These are phyloP conservation scores for Darevskia nairensis DNA, from an alignment of 2,797 vertebrate species.

Conservation along the genomic window DNA sequence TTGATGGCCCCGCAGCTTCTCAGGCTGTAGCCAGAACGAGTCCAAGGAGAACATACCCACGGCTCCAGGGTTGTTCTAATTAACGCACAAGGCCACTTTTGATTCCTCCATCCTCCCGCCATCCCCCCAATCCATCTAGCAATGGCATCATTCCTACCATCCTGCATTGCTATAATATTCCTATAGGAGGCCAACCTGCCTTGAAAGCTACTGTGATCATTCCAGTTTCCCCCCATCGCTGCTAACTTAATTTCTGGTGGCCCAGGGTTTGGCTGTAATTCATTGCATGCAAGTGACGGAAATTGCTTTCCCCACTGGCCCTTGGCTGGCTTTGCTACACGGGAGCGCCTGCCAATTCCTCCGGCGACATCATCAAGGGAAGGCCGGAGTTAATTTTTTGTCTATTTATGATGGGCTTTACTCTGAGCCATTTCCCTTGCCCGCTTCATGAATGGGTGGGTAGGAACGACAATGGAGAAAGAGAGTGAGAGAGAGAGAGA, in stretches of 20 bases:
- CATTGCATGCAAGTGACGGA: background rate
- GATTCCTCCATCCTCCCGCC: background rate
- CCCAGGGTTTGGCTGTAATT: constrained; percentile 13
- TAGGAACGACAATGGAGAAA: background rate
- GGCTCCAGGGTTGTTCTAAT: background rate
- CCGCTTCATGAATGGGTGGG: constrained; percentile 24
- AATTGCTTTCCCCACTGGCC: background rate
- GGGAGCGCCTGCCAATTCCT: constrained; percentile 17
- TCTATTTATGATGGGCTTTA: constrained; percentile 38
- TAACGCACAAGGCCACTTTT: background rate
- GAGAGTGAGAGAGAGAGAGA: too few relatives aligned
- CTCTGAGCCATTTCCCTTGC: constrained; percentile 25
- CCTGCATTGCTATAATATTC: background rate
- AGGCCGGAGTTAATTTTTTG: constrained; percentile 38
- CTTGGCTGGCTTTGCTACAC: background rate
- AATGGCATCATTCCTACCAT: background rate
- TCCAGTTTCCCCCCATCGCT: too few relatives aligned
- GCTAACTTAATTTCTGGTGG: constrained; percentile 9
- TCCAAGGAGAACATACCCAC: background rate
- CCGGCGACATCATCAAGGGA: constrained; percentile 6
- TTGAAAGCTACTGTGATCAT: background rate
- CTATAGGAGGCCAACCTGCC: background rate
- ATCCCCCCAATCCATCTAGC: background rate
- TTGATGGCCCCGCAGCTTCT: background rate
- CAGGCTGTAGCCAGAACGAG: background rate